phyloP scores from a whole-genome alignment of 2,113 vertebrate species.

The Anolis sagrei region DNA sequence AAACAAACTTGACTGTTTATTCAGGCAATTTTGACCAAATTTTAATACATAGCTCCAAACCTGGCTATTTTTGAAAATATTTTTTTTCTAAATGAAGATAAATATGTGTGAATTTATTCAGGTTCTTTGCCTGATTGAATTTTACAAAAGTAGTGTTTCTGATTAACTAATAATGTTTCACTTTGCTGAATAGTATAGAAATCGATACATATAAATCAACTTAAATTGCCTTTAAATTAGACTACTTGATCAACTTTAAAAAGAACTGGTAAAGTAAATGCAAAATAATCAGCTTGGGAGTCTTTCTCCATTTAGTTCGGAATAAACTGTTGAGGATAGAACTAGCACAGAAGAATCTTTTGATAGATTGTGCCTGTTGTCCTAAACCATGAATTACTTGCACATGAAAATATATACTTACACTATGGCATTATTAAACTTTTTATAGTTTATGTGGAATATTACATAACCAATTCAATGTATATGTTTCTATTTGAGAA shows the following conservation, averaged over 20 bases:
- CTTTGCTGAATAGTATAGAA: conserved; percentile 74
- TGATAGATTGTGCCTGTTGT: conserved; percentile 15
- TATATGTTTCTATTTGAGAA: conserved; percentile 80
- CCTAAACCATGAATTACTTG: conserved; percentile 64
- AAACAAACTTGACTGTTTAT: conserved; percentile 74
- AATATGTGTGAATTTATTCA: conserved; percentile 64
- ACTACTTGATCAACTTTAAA: conserved; percentile 60
- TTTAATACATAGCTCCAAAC: conserved; percentile 71
- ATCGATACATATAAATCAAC: conserved; percentile 61
- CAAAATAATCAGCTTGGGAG: conserved; percentile 34
- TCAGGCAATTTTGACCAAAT: conserved; percentile 74
- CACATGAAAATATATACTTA: conserved; percentile 73
- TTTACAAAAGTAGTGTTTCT: conserved; percentile 72
- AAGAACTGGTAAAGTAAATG: conserved; percentile 55
- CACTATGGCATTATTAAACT: conserved; percentile 74
- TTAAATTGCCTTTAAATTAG: conserved; percentile 72
- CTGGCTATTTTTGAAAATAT: conserved; percentile 76
- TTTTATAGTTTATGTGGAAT: conserved; percentile 72
- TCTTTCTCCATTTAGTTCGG: not conserved
- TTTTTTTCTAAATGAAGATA: conserved; percentile 76
- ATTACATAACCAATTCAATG: conserved; percentile 72
- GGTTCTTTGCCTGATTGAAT: conserved; percentile 64
- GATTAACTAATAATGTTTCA: conserved; percentile 75
- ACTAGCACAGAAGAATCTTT: not conserved
- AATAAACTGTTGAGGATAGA: not conserved